These are phyloP conservation scores for Hafferia zeledoni DNA, from an alignment of 2,797 vertebrate species.

Conservation along the genomic window DNA sequence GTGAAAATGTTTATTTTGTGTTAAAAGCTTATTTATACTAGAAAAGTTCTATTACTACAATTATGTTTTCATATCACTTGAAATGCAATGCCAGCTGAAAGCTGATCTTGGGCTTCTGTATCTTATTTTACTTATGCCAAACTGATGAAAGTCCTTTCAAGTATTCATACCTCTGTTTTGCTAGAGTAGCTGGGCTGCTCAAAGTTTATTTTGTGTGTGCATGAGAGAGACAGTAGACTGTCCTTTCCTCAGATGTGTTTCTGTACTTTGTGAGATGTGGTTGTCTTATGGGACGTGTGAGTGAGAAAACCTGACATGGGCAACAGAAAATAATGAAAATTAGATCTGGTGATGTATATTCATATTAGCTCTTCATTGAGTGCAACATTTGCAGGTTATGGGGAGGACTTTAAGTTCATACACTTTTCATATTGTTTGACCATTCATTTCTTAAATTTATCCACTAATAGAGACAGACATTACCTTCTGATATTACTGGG, in stretches of 20 bases:
- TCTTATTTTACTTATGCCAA: not conserved
- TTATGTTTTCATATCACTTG: not conserved
- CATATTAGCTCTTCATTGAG: not conserved
- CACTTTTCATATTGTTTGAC: not conserved
- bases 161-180: not conserved
- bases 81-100: not conserved
- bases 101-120: not conserved
- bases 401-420: not conserved
- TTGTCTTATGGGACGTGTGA: rapidly evolving
- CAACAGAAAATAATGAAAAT: not conserved
- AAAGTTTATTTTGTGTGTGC: not conserved
- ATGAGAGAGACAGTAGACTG: not conserved
- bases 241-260: not conserved
- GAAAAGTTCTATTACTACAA: not conserved
- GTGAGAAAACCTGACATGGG: not conserved
- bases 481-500: not conserved
- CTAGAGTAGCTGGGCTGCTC: not conserved
- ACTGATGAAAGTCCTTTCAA: not conserved
- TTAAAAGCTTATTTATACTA: not conserved
- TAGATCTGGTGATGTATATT: not conserved
- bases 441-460: not conserved
- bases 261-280: not conserved
- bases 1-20: not conserved
- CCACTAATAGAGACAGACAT: not conserved
- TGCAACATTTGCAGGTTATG: not conserved